Conservation (phyloP, 2,113 vertebrate genomes). For the Propithecus coquereli region DNA sequence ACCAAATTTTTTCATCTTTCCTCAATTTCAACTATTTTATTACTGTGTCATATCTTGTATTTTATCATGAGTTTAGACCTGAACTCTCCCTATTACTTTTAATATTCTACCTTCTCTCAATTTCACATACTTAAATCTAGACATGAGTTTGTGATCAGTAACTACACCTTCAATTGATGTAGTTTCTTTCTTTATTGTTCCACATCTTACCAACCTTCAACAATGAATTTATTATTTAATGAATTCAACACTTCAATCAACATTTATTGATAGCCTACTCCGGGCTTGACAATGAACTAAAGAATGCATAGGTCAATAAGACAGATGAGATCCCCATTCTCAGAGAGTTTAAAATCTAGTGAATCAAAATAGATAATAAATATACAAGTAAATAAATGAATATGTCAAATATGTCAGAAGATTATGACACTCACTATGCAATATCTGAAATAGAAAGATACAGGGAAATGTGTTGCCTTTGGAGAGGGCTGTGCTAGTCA, state of each 20-base stretch:
- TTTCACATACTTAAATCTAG: neutral
- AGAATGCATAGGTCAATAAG: neutral
- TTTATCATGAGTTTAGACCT: neutral
- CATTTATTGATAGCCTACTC: neutral
- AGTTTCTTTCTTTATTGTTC: neutral
- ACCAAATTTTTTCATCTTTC: neutral
- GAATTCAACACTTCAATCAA: neutral
- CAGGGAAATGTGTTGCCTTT: neutral
- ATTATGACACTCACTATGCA: neutral
- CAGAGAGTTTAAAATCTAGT: neutral
- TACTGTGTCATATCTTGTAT: neutral
- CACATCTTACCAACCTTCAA: neutral
- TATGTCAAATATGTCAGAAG: neutral
- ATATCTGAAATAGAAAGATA: neutral
- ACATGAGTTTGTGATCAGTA: neutral
- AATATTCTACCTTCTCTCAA: neutral
- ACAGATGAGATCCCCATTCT: neutral
- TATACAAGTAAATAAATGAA: neutral
- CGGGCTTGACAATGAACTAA: neutral
- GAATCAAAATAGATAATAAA: neutral
- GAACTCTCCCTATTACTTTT: neutral
- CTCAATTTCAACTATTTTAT: neutral
- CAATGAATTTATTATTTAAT: neutral
- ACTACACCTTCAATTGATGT: neutral
- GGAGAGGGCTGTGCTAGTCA: neutral